Evolutionary conservation across 1,140 invertebrate genomes (phyloP).

Genomic region (Papilio polyxenes): DNA sequence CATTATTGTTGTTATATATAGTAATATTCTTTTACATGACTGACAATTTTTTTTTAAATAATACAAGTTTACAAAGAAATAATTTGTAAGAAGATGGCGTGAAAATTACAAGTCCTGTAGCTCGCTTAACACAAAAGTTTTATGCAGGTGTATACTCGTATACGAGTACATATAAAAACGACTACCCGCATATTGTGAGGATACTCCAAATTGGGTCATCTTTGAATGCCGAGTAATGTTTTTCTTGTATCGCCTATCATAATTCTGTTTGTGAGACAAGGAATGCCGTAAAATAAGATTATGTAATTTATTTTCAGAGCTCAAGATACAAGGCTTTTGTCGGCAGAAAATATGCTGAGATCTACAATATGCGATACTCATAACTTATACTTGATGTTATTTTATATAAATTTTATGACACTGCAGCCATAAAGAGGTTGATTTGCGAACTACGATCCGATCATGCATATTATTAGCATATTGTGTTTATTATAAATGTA

Average conservation of each 20-base stretch:
- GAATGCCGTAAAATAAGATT: conserved; percentile 32
- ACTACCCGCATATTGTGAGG: background rate
- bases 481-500: background rate
- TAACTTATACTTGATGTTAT: conserved; percentile 1
- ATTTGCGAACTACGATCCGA: background rate
- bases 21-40: no score
- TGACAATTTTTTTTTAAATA: no score
- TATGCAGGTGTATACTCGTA: background rate
- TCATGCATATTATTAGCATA: background rate
- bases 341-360: conserved; percentile 28
- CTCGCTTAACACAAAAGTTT: background rate
- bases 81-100: background rate
- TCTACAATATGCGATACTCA: background rate
- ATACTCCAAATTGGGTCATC: conserved; percentile 18
- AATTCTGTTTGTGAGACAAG: conserved; percentile 32
- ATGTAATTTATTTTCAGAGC: conserved; percentile 30
- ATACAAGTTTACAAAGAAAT: background rate
- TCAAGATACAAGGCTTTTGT: background rate
- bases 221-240: conserved; percentile 25
- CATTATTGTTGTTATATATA: background rate
- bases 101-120: background rate
- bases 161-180: background rate
- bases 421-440: background rate
- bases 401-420: background rate
- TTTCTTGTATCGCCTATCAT: conserved; percentile 21